These are phyloP conservation scores for Hemistola chrysoprasaria DNA, from an alignment of 2,888 invertebrate species.

Conservation along the genomic window DNA sequence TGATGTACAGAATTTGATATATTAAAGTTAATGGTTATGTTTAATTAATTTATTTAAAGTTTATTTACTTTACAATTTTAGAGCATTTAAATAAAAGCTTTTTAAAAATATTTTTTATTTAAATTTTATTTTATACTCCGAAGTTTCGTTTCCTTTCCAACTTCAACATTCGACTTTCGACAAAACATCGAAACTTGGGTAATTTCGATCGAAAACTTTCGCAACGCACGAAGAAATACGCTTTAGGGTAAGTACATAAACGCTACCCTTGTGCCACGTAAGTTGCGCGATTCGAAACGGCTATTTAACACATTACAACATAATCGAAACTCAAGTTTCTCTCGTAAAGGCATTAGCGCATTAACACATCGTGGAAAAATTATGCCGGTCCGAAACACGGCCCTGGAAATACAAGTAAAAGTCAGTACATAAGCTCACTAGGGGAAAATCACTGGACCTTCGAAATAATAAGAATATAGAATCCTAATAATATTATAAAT, in stretches of 20 bases:
- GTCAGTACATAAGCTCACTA: slow-evolving; percentile 6
- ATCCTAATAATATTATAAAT: too few relatives aligned
- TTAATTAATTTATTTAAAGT: too few relatives aligned
- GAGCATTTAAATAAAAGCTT: too few relatives aligned
- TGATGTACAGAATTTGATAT: too few relatives aligned
- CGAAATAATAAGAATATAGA: too few relatives aligned
- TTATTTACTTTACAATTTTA: too few relatives aligned
- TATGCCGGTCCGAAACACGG: slow-evolving; percentile 22
- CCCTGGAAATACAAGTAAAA: slow-evolving; percentile 2
- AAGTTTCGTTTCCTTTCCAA: slow-evolving; percentile 3
- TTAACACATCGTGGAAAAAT: slow-evolving; percentile 36
- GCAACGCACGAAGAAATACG: slow-evolving; percentile 6
- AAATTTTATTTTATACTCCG: too few relatives aligned
- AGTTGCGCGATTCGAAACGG: slow-evolving; percentile 24
- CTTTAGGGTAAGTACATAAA: slow-evolving; percentile 10
- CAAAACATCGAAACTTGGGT: slow-evolving; percentile 12
- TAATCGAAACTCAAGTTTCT: slow-evolving; percentile 23
- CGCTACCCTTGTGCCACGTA: slow-evolving; percentile 14
- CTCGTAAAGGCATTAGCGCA: slow-evolving; percentile 32
- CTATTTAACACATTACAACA: slow-evolving; percentile 26
- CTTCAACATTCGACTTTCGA: slow-evolving; percentile 9
- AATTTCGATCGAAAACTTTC: slow-evolving; percentile 9
- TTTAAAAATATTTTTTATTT: too few relatives aligned
- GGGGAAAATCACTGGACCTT: too few relatives aligned
- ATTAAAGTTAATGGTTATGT: too few relatives aligned